Conservation (phyloP, 2,888 invertebrate genomes). For the Volucella inanis region DNA sequence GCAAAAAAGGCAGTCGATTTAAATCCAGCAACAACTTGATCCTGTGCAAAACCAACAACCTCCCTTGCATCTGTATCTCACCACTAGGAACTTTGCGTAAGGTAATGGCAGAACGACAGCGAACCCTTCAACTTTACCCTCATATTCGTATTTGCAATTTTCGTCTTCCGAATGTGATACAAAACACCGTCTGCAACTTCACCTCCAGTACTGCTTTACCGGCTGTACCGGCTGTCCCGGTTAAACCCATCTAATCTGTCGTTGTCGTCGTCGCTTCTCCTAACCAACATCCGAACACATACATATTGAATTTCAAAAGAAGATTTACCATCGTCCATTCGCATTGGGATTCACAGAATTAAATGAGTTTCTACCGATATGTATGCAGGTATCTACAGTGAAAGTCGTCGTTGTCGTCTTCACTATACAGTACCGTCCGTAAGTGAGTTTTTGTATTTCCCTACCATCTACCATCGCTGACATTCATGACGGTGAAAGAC, state of each 20-base stretch:
- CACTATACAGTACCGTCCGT: constrained; percentile 15
- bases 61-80: not conserved
- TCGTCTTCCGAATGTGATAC: constrained; percentile 44
- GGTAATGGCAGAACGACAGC: constrained; percentile 24
- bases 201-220: constrained; percentile 22
- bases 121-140: constrained; percentile 60
- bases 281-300: constrained; percentile 30
- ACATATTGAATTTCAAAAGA: constrained; percentile 64
- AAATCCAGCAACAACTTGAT: constrained; percentile 40
- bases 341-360: constrained; percentile 25
- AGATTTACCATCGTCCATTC: constrained; percentile 34
- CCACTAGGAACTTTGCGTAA: constrained; percentile 36
- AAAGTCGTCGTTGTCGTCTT: not conserved
- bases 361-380: constrained; percentile 25
- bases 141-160: constrained; percentile 41
- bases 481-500: constrained; percentile 14
- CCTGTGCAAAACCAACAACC: constrained; percentile 20
- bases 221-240: constrained; percentile 16
- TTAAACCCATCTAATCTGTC: constrained; percentile 37
- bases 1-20: constrained; percentile 37
- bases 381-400: constrained; percentile 1
- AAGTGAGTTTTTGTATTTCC: constrained; percentile 27
- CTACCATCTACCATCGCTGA: constrained; percentile 23
- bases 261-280: constrained; percentile 21
- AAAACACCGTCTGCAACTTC: constrained; percentile 21